Conservation (phyloP, 2,797 vertebrate species). For the Tarsius wallacei region DNA sequence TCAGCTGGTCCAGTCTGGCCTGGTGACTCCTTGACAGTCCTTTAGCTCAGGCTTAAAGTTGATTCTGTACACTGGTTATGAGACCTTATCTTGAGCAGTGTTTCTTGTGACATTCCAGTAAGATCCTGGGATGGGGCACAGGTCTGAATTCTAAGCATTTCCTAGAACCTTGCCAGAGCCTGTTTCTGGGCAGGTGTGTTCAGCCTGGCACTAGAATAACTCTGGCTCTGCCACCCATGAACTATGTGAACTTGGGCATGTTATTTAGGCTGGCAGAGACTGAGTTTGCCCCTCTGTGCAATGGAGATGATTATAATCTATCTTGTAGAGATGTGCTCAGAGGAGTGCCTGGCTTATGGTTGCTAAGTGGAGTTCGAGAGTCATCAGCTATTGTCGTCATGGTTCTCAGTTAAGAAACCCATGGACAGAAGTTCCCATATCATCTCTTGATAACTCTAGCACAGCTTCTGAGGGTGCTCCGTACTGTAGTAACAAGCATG, state of each 20-base stretch:
- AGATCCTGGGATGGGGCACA: not conserved
- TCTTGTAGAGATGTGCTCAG: not conserved
- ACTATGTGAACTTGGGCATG: not conserved
- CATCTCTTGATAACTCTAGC: not conserved
- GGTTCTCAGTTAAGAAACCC: not conserved
- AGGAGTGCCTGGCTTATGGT: not conserved
- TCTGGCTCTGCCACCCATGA: not conserved
- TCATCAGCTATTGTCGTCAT: not conserved
- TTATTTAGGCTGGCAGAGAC: not conserved
- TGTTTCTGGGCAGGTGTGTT: not conserved
- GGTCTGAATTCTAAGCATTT: not conserved
- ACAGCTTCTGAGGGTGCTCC: not conserved
- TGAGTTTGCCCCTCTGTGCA: slow-evolving; percentile 16
- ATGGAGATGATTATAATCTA: not conserved
- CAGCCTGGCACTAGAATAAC: not conserved
- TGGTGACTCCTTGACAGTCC: not conserved
- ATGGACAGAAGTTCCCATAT: not conserved
- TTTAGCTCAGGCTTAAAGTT: not conserved
- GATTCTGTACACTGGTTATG: slow-evolving; percentile 1
- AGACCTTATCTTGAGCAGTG: not conserved
- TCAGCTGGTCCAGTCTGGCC: not conserved
- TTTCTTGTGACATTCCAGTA: not conserved
- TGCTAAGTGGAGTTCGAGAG: not conserved
- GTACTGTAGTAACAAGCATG: not conserved
- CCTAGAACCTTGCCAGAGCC: not conserved